phyloP scores from a whole-genome alignment of 2,113 vertebrate species.

The Ifrita kowaldi region DNA sequence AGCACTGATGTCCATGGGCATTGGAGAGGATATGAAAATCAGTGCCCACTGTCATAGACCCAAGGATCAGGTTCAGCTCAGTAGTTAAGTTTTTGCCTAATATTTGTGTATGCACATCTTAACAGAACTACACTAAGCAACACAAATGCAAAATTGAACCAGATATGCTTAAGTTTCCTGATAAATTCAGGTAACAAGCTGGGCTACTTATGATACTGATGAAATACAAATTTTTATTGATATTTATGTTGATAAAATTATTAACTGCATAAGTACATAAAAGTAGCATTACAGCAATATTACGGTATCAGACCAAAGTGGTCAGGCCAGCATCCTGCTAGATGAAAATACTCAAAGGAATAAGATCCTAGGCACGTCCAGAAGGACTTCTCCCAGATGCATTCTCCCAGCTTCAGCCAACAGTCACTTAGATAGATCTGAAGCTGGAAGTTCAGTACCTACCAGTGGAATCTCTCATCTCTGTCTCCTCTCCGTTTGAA shows the following conservation, averaged over 20 bases:
- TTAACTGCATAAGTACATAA: not conserved
- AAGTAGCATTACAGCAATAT: too few relatives aligned
- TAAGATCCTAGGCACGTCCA: not conserved
- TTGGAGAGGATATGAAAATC: not conserved
- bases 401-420: not conserved
- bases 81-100: not conserved
- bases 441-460: not conserved
- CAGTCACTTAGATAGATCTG: not conserved
- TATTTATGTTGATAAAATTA: not conserved
- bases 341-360: not conserved
- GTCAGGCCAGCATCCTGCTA: not conserved
- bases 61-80: not conserved
- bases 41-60: not conserved
- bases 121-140: not conserved
- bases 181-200: not conserved
- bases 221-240: not conserved
- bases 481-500: not conserved
- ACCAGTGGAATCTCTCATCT: not conserved
- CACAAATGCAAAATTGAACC: not conserved
- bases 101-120: not conserved
- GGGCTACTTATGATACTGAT: not conserved
- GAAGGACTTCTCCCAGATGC: not conserved
- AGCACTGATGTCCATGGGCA: not conserved
- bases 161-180: not conserved
- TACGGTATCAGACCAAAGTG: not conserved